These are phyloP conservation scores for Holothuria scabra DNA, from an alignment of 53 echinoderm and acorn worm species.

Conservation along the genomic window DNA sequence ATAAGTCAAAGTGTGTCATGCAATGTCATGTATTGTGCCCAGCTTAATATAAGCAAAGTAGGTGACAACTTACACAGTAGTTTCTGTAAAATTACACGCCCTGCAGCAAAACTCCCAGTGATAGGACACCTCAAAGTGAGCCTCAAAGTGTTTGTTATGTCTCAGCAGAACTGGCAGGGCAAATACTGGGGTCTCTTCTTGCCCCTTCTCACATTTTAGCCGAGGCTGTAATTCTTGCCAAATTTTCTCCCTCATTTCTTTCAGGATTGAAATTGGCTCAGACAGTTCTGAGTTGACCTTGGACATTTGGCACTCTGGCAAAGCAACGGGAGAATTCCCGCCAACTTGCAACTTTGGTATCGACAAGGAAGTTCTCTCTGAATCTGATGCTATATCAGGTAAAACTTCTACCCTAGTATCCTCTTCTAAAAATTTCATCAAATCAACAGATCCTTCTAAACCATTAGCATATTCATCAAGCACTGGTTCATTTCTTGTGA, in stretches of 20 bases:
- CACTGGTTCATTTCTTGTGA: too few relatives aligned
- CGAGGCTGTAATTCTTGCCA: conserved; percentile 60
- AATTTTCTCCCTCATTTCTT: conserved; percentile 56
- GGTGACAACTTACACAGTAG: conserved; percentile 69
- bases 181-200: conserved; percentile 77
- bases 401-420: neutral
- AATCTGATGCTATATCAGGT: neutral
- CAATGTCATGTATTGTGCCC: too few relatives aligned
- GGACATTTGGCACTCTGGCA: too few relatives aligned
- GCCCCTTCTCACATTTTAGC: conserved; percentile 63
- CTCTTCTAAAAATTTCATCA: conserved; percentile 5
- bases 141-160: conserved; percentile 65
- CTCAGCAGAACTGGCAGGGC: conserved; percentile 76
- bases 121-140: conserved; percentile 75
- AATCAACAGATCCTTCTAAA: conserved; percentile 4
- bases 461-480: neutral
- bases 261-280: conserved; percentile 22
- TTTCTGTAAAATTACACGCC: conserved; percentile 60
- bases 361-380: too few relatives aligned
- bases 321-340: too few relatives aligned
- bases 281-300: too few relatives aligned
- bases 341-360: too few relatives aligned
- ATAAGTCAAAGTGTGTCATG: too few relatives aligned
- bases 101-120: conserved; percentile 82
- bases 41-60: too few relatives aligned